Conservation (phyloP, 2,113 vertebrate genomes). For the Burhinus oedicnemus region DNA sequence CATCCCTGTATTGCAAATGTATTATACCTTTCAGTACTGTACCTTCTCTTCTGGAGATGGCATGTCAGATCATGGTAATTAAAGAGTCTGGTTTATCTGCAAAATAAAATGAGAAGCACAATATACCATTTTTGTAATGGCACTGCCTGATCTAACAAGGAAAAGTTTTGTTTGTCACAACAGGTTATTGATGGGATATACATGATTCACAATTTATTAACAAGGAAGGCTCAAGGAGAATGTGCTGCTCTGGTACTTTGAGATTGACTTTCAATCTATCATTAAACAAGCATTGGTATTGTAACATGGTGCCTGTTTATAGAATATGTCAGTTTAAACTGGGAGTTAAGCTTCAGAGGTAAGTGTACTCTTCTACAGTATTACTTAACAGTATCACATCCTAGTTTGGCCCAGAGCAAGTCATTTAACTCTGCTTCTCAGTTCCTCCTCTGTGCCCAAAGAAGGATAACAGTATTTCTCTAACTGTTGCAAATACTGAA, state of each 20-base stretch:
- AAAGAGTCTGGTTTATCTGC: constrained; percentile 15
- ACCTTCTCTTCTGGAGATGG: neutral
- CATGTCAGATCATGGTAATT: neutral
- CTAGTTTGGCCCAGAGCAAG: neutral
- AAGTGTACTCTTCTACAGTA: neutral
- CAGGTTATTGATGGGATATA: neutral
- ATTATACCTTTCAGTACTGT: neutral
- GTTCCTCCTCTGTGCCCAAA: neutral
- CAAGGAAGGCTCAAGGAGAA: neutral
- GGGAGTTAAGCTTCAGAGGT: neutral
- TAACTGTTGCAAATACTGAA: neutral
- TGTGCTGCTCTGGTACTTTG: neutral
- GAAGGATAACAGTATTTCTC: neutral
- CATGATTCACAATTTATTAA: neutral
- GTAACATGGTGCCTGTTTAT: neutral
- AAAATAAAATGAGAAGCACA: constrained; percentile 28
- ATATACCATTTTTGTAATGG: neutral
- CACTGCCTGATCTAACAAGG: neutral
- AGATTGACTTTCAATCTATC: neutral
- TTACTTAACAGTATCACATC: neutral
- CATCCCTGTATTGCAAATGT: neutral
- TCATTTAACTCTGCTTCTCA: neutral
- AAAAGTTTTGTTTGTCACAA: neutral
- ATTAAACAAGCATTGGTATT: neutral
- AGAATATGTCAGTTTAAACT: neutral